Evolutionary conservation across 2,888 invertebrate species (phyloP), one percentile per base, ranked within the genome.

Genomic region (Unio delphinus): DNA sequence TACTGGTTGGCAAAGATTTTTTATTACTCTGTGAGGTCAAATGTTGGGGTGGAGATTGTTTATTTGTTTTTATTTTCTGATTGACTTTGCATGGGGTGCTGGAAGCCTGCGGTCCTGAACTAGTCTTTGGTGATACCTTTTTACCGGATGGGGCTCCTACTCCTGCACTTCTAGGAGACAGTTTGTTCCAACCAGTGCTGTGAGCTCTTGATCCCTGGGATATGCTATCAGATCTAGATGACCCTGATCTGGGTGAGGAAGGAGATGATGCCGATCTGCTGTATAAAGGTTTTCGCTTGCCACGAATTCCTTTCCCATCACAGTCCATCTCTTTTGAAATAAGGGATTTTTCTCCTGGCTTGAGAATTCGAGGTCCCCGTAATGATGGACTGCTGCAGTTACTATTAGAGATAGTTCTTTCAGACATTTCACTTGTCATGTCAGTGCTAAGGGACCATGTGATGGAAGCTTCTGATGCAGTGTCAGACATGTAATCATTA

Each of bases 401-500:
- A 73, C 84, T 62, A 64, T 81, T 72, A 45, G 45, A 45, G 71
- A 72, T 73, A 18, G 81, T 81, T 8, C 82, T 76, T 26, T 76
- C 78, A 7, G 86, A 82, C 26, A 70, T 71, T 57, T 86, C 86
- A 73, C 81, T 84, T 17, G 70, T 67, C 55, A 77, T 78, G 57
- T 87, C 87, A 0, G 86, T 86, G n/a, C 77, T 81, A 17, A 76
- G 75, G 1, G 88, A 87, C 84, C 85, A 83, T 11, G 84, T 81
- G 15, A 80, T 71, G 15, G 87, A 86, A 0, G 82, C 81, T 79
- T 78, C 88, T 71, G 88, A 88, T 23, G 84, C 85, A 0, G 81
- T 91, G 86, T 94, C 94, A 30, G 93, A 93, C 80, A 94, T 94
- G 68, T 94, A 94, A 72, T 94, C 94, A 82, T 94, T 94, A 67